Base-by-base conservation (phyloP, 2,113 vertebrate species). In the Pavo muticus region DNA sequence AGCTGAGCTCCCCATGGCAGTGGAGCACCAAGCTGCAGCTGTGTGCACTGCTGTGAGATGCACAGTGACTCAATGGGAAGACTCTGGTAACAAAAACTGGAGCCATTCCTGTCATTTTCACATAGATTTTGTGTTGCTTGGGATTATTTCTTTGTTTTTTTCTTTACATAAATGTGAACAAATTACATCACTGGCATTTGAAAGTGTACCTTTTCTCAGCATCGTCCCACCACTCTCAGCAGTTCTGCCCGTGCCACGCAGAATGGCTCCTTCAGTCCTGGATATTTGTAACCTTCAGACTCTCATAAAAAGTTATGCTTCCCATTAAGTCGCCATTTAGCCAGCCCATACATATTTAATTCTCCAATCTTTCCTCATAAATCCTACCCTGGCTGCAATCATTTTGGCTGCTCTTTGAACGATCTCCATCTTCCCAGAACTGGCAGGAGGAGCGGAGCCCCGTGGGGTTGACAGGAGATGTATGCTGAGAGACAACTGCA, bases 301-400 rank as follows among this genome's bases (percentile, higher is more conserved):
- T 23, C 71, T 72, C 74, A 70, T 13, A 15, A 45, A 52, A 72
- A 91, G 67, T 47, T 56, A 21, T 3, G 11, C 18, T 84, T 89
- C 74, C 57, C 73, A 61, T 78, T 6, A 40, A 68, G 67, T 27
- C 61, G 60, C 23, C 54, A 1, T 72, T 92, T 50, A 92, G 77
- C 52, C 84, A 87, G 78, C 70, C 30, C 47, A 44, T 29, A 52
- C 84, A 82, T 10, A 27, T 72, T 57, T 54, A 71, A 95, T 82
- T 79, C 90, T 42, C 30, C 56, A 63, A 76, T 65, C 17, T 71
- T 82, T 61, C 59, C 87, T 82, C 63, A 59, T 17, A 37, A 92
- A 82, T 79, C 74, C 78, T 27, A 18, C 8, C 81, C 52, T 21
- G 15, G 21, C 48, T 84, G 30, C 11, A 57, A 57, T 61, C 11